A percentile compares a stretch with the other conserved stretches of the same genome.
Evolutionary conservation across 2,888 invertebrate genomes (phyloP).

Genomic region (Spisula solida): DNA sequence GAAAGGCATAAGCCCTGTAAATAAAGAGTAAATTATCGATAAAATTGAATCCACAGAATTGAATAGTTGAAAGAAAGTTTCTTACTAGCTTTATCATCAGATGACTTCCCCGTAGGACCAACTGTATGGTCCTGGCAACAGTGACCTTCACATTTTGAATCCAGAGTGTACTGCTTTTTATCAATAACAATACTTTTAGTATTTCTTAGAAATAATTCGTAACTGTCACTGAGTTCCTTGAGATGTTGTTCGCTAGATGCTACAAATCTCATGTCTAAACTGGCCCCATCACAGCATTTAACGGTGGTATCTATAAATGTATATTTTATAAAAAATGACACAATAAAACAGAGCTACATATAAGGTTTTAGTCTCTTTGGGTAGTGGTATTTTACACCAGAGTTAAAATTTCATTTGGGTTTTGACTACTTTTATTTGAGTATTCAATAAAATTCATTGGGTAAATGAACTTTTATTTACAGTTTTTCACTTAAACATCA

Average conservation of each 20-base stretch:
- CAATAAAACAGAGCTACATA: no score
- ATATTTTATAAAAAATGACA: background rate
- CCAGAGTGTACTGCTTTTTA: constrained; percentile 47
- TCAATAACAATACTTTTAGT: constrained; percentile 39
- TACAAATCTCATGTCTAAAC: constrained; percentile 62
- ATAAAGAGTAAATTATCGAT: no score
- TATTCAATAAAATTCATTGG: no score
- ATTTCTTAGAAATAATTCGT: constrained; percentile 47
- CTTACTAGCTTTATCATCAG: constrained; percentile 54
- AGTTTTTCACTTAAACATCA: no score
- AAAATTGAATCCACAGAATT: background rate
- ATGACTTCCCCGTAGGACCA: constrained; percentile 21
- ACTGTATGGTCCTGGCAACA: constrained; percentile 46
- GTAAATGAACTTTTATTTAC: no score
- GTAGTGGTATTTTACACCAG: no score
- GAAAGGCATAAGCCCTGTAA: no score
- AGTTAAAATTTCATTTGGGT: no score
- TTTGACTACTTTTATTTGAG: no score
- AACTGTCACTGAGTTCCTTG: constrained; percentile 46
- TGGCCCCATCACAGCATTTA: constrained; percentile 56
- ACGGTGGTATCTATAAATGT: constrained; percentile 53
- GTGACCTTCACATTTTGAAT: constrained; percentile 50
- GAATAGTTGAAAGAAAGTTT: background rate
- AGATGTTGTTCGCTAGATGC: constrained; percentile 50
- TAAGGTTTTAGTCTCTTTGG: no score